Evolutionary conservation across 2,797 vertebrate species (phyloP).

Genomic region (Falco biarmicus): DNA sequence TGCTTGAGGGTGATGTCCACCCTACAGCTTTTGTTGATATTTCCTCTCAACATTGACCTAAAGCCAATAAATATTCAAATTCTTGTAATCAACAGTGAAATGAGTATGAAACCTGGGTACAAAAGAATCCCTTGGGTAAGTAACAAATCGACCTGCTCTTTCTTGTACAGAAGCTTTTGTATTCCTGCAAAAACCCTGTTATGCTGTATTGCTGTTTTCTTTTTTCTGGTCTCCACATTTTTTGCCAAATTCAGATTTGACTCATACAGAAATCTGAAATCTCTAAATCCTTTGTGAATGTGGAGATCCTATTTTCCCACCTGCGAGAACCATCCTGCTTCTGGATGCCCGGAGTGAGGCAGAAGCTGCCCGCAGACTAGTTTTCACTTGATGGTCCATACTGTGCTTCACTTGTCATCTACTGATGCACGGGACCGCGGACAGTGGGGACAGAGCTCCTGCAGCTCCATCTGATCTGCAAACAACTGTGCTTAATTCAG

Average conservation of each 20-base stretch:
- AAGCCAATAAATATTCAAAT: background rate
- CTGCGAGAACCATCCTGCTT: background rate
- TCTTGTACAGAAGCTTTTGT: background rate
- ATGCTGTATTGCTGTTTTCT: background rate
- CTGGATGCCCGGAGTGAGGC: fast-evolving
- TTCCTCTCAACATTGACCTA: background rate
- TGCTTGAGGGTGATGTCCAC: background rate
- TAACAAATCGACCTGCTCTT: background rate
- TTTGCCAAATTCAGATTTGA: background rate
- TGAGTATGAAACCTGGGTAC: background rate
- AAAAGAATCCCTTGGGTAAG: background rate
- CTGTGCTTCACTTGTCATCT: fast-evolving
- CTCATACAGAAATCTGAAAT: background rate
- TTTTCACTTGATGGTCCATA: fast-evolving
- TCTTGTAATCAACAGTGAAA: background rate
- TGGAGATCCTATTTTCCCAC: background rate
- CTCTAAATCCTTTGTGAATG: background rate
- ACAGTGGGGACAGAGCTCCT: background rate
- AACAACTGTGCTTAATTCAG: fast-evolving
- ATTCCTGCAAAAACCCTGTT: background rate
- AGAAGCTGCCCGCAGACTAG: fast-evolving
- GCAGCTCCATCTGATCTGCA: background rate
- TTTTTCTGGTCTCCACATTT: background rate
- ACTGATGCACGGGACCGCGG: fast-evolving
- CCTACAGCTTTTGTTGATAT: background rate